Evolutionary conservation across 30 jellyfish, hydroid and myxozoan genomes (phyloP).

Genomic region (Cassiopea andromeda): DNA sequence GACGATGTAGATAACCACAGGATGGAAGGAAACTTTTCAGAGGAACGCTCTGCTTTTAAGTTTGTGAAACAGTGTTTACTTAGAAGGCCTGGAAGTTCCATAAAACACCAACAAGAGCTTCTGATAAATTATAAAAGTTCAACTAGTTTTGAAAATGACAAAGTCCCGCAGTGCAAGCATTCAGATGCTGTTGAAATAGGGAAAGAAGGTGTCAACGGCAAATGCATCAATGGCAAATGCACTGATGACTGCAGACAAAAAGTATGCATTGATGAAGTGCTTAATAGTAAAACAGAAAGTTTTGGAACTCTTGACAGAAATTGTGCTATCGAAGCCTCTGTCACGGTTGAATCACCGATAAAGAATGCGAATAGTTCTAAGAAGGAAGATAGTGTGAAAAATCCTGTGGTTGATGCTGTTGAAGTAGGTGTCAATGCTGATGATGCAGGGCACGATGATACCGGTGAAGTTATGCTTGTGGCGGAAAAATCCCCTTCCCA

Average conservation of each 20-base stretch:
- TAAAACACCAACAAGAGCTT: slow-evolving; percentile 40
- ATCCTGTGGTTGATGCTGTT: background rate
- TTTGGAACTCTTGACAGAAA: background rate
- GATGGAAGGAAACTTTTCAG: background rate
- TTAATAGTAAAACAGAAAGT: too few relatives aligned
- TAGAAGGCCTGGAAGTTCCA: slow-evolving; percentile 54
- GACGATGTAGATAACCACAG: background rate
- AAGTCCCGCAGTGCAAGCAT: slow-evolving; percentile 49
- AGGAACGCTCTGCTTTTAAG: slow-evolving; percentile 55
- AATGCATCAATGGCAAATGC: too few relatives aligned
- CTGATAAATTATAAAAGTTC: slow-evolving; percentile 19
- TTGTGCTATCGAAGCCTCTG: background rate
- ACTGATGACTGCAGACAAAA: too few relatives aligned
- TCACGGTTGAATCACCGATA: background rate
- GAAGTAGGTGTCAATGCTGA: too few relatives aligned
- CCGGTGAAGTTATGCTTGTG: background rate
- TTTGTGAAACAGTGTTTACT: slow-evolving; percentile 2
- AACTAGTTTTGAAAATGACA: background rate
- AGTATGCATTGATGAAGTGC: too few relatives aligned
- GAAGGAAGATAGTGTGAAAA: background rate
- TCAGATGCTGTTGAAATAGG: slow-evolving; percentile 43
- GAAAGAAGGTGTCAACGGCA: background rate
- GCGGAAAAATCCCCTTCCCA: background rate
- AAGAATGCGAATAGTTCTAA: background rate
- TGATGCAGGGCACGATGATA: background rate